Conservation (phyloP, 37 sponge, comb jelly and placozoan genomes). For the Bolinopsis microptera region DNA sequence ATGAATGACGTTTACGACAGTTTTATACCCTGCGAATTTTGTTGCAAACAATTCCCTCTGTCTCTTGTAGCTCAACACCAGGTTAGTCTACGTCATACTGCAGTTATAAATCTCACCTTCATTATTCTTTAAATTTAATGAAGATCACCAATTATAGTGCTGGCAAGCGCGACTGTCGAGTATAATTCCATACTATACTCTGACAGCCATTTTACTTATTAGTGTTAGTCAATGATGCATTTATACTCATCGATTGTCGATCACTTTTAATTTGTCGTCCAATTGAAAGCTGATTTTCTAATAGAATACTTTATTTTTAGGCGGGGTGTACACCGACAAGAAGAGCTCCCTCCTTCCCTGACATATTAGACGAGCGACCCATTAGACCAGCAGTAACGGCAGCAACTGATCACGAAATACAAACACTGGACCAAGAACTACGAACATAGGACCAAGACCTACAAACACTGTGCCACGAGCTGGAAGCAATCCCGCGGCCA, state of each 20-base stretch:
- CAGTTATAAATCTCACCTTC: not conserved
- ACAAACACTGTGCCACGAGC: not conserved
- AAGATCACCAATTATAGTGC: too few relatives aligned
- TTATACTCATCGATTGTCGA: too few relatives aligned
- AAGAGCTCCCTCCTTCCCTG: not conserved
- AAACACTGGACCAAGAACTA: not conserved
- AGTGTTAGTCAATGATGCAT: too few relatives aligned
- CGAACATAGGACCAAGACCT: not conserved
- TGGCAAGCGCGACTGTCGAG: too few relatives aligned
- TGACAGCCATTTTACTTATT: too few relatives aligned
- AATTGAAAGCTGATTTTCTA: not conserved
- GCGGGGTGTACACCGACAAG: conserved; percentile 25
- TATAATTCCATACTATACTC: too few relatives aligned
- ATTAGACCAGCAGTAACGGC: not conserved
- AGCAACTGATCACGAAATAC: not conserved
- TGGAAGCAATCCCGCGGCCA: not conserved
- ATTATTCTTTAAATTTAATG: not conserved
- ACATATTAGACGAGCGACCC: not conserved
- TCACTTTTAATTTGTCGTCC: too few relatives aligned
- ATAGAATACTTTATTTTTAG: not conserved
- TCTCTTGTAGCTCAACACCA: conserved; percentile 3
- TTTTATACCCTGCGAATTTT: conserved; percentile 30
- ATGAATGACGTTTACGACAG: not conserved
- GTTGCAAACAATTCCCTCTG: conserved; percentile 21
- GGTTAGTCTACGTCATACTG: not conserved